Percentiles rank a stretch among this genome's conserved stretches.
Evolutionary conservation across 2,888 invertebrate genomes (phyloP).

Genomic region (Podabrus alpinus): DNA sequence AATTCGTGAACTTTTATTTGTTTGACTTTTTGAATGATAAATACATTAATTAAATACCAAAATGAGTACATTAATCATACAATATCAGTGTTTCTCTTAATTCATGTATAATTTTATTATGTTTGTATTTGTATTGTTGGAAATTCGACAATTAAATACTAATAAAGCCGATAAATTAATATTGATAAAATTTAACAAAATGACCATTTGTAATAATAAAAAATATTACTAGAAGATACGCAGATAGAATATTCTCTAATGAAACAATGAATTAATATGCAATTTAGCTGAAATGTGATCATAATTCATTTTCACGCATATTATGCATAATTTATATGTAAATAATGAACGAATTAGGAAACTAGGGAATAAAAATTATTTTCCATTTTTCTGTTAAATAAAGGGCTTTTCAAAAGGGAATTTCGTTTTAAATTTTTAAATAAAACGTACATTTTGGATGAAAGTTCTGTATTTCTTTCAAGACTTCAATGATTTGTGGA

Average conservation of each 20-base stretch:
- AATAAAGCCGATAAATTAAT: neutral
- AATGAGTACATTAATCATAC: neutral
- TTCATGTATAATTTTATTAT: neutral
- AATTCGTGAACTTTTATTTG: too few relatives aligned
- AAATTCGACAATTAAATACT: neutral
- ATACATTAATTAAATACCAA: neutral
- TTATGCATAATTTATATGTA: neutral
- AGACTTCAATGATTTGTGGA: too few relatives aligned
- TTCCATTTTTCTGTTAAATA: too few relatives aligned
- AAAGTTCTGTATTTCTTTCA: too few relatives aligned
- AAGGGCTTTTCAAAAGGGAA: too few relatives aligned
- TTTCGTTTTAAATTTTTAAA: too few relatives aligned
- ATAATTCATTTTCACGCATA: neutral
- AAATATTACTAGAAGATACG: neutral
- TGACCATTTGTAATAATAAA: neutral
- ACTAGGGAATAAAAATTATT: too few relatives aligned
- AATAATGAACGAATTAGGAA: neutral
- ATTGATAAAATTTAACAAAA: neutral
- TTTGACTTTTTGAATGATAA: neutral
- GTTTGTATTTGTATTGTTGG: neutral
- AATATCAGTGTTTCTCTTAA: neutral
- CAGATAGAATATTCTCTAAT: neutral
- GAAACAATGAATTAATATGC: neutral
- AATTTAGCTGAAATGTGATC: neutral
- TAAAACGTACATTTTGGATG: too few relatives aligned